Percentiles rank a stretch among this genome's conserved stretches.
These are phyloP conservation scores for Odocoileus hemionus DNA, from an alignment of 2,113 vertebrate genomes.

Conservation along the genomic window DNA sequence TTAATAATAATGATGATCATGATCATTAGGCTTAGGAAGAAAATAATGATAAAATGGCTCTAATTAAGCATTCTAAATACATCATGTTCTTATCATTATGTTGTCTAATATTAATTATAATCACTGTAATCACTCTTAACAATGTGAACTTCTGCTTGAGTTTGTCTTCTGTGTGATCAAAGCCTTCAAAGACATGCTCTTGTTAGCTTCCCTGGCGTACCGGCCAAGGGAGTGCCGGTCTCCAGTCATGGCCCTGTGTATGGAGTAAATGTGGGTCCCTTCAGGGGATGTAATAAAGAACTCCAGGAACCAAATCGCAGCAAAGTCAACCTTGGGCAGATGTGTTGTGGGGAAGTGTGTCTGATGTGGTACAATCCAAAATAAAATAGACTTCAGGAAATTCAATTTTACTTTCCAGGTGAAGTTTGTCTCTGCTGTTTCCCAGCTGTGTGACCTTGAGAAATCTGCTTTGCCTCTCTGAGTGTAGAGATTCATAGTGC, in stretches of 20 bases:
- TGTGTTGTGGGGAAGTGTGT: not conserved
- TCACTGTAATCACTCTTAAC: constrained; percentile 51
- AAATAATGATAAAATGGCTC: constrained; percentile 66
- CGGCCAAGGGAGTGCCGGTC: not conserved
- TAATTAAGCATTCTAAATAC: constrained; percentile 64
- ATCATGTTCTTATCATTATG: constrained; percentile 54
- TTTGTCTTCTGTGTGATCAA: constrained; percentile 51
- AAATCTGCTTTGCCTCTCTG: not conserved
- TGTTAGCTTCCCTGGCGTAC: not conserved
- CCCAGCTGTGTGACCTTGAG: not conserved
- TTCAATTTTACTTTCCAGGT: not conserved
- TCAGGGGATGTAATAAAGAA: not conserved
- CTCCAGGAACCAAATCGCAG: not conserved
- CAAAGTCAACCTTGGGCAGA: not conserved
- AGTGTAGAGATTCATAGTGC: not conserved
- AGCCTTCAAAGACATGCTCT: constrained; percentile 21
- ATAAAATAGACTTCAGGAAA: not conserved
- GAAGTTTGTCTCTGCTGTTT: not conserved
- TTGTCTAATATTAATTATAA: constrained; percentile 67
- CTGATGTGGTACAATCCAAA: not conserved
- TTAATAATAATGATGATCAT: constrained; percentile 65
- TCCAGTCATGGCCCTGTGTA: not conserved
- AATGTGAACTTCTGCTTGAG: constrained; percentile 53
- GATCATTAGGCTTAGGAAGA: constrained; percentile 60
- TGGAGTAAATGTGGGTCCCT: not conserved